Evolutionary conservation across 2,113 vertebrate genomes (phyloP).

Genomic region (Dromiciops gliroides): DNA sequence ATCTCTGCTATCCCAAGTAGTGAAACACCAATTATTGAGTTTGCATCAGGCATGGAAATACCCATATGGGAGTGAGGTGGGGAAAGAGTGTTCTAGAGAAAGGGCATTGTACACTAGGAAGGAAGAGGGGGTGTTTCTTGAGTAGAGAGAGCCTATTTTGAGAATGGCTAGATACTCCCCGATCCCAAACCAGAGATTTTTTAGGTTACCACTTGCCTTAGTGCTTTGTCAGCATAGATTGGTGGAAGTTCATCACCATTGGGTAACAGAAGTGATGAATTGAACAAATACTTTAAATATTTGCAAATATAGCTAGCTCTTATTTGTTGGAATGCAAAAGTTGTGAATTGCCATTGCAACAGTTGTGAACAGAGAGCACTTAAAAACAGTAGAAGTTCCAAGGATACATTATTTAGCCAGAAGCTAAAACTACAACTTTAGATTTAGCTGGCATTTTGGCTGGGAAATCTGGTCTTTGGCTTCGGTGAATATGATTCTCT

Average conservation of each 20-base stretch:
- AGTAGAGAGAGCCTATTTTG: not conserved
- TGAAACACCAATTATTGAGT: not conserved
- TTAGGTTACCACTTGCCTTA: not conserved
- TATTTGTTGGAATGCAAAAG: not conserved
- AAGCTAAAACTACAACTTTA: not conserved
- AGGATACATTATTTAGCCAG: not conserved
- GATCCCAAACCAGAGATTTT: not conserved
- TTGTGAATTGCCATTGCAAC: no score
- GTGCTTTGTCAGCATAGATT: not conserved
- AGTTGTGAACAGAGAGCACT: not conserved
- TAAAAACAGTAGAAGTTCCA: not conserved
- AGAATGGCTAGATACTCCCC: not conserved
- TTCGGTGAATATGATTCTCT: conserved; percentile 1
- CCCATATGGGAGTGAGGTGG: not conserved
- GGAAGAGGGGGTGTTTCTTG: not conserved
- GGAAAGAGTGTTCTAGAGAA: not conserved
- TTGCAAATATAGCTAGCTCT: not conserved
- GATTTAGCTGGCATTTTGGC: not conserved
- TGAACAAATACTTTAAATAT: not conserved
- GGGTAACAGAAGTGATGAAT: not conserved
- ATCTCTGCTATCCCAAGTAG: not conserved
- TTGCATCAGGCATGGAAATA: not conserved
- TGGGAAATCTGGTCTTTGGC: not conserved
- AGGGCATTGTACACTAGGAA: not conserved
- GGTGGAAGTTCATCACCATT: not conserved